Conservation (phyloP, 2,888 invertebrate genomes). For the Dicyrtomina minuta region DNA sequence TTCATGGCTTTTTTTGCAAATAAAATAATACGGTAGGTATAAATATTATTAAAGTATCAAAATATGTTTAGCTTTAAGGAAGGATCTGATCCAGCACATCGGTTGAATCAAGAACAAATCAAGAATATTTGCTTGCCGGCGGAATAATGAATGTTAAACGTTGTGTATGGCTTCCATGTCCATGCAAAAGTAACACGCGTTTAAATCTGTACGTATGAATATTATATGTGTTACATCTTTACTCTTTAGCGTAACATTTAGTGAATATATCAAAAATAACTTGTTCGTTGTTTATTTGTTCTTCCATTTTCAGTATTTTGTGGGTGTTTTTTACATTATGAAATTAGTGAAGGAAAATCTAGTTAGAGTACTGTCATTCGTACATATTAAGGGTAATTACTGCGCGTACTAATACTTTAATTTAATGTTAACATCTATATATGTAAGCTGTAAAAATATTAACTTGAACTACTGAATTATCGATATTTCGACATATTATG, state of each 20-base stretch:
- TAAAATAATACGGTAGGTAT: not conserved
- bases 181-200: not conserved
- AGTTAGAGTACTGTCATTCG: not conserved
- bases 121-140: too few species aligned
- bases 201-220: not conserved
- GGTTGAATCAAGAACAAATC: not conserved
- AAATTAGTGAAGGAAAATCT: not conserved
- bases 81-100: conserved; percentile 1
- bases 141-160: too few species aligned
- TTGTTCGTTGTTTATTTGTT: conserved; percentile 29
- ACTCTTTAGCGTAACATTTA: not conserved
- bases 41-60: not conserved
- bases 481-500: too few species aligned
- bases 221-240: not conserved
- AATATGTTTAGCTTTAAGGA: not conserved
- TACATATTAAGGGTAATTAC: too few species aligned
- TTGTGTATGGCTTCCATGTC: too few species aligned
- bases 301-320: conserved; percentile 31
- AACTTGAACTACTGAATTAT: too few species aligned
- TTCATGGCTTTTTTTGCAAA: not conserved
- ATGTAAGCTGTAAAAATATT: too few species aligned
- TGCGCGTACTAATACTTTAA: too few species aligned
- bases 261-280: conserved; percentile 18
- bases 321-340: conserved; percentile 24
- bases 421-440: too few species aligned